A percentile compares a stretch with the other conserved stretches of the same genome.
Evolutionary conservation across 2,113 vertebrate species (phyloP).

Genomic region (Etheostoma spectabile): DNA sequence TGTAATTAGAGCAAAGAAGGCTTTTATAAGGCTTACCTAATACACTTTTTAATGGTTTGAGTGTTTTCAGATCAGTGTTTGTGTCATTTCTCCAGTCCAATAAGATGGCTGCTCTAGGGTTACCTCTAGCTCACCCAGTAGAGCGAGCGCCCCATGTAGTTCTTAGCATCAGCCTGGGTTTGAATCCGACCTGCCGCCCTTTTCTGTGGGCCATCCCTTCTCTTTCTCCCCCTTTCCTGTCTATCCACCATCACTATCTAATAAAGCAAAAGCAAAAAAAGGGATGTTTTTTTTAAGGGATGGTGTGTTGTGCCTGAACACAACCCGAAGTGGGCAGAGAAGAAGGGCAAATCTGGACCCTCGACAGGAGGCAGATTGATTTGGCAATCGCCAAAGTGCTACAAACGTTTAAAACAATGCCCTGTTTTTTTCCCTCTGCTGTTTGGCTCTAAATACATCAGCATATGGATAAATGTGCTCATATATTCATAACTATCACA

Average conservation of each 20-base stretch:
- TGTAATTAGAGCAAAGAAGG: no score
- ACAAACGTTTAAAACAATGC: slow-evolving; percentile 79
- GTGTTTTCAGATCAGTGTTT: slow-evolving; percentile 61
- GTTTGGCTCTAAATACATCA: slow-evolving; percentile 81
- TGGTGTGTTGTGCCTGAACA: slow-evolving; percentile 30
- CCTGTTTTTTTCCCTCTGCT: slow-evolving; percentile 61
- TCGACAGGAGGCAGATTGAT: slow-evolving; percentile 76
- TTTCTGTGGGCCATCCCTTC: no score
- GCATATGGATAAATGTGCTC: slow-evolving; percentile 81
- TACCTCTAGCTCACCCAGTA: no score
- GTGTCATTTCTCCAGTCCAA: slow-evolving; percentile 42
- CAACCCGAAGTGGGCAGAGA: slow-evolving; percentile 56
- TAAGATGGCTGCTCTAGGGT: slow-evolving; percentile 26
- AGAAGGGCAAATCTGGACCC: slow-evolving; percentile 74
- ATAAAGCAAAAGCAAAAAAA: no score
- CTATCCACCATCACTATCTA: no score
- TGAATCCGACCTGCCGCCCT: no score
- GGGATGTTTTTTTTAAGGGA: slow-evolving; percentile 32
- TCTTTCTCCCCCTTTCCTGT: no score
- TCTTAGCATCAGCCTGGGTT: no score
- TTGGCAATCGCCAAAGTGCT: slow-evolving; percentile 75
- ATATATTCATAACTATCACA: slow-evolving; percentile 75
- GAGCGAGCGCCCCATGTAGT: no score
- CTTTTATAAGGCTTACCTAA: no score
- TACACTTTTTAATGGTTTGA: slow-evolving; percentile 13